Conservation (phyloP, 2,113 vertebrate genomes). For the Empidonax alnorum region DNA sequence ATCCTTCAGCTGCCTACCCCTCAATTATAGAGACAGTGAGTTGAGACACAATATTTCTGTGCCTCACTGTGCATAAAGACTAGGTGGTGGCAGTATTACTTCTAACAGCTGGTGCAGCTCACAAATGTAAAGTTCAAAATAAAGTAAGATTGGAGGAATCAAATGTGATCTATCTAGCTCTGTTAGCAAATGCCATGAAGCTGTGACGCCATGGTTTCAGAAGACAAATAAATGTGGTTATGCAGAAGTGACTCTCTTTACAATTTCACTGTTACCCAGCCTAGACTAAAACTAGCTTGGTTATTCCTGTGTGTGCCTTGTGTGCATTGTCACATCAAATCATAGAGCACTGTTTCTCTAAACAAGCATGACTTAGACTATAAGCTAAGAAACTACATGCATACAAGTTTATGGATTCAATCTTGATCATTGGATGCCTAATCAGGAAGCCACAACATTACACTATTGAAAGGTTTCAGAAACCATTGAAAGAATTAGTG, state of each 20-base stretch:
- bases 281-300: not conserved
- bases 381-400: not conserved
- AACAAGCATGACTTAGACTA: not conserved
- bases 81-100: not conserved
- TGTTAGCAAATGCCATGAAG: not conserved
- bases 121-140: not conserved
- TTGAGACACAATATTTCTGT: not conserved
- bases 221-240: not conserved
- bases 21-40: not conserved
- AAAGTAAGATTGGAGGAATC: not conserved
- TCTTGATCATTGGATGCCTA: not conserved
- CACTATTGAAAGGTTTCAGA: not conserved
- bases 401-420: not conserved
- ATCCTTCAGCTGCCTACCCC: not conserved
- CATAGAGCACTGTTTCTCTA: not conserved
- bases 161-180: not conserved
- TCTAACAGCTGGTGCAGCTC: not conserved
- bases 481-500: not conserved
- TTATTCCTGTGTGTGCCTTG: not conserved
- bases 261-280: not conserved
- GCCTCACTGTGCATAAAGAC: not conserved
- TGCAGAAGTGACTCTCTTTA: not conserved
- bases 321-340: rapidly evolving
- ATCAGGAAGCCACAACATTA: not conserved
- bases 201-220: not conserved